Base-by-base conservation (phyloP, 1,140 invertebrate species). In the Agraylea sexmaculata region DNA sequence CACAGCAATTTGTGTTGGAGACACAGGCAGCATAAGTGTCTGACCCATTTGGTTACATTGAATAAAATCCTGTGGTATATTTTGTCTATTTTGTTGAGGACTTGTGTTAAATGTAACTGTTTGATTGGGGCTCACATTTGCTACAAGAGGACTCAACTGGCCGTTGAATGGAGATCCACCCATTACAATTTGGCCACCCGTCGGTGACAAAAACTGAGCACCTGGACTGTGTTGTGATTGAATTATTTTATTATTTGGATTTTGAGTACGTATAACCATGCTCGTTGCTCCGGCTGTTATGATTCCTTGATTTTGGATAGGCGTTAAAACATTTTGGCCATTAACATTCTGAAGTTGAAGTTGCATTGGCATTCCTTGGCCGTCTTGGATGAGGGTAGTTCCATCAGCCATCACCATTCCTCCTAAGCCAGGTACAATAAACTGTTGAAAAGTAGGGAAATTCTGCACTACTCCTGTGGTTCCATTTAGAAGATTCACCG, bases 281-380 rank as follows among this genome's bases (percentile, higher is more conserved):
- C 83, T 81, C 2, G 77, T 72, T 4, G 75, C 72, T 20, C 78
- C 74, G 1, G 77, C 68, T n/a, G 80, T 66, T 12, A 83, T 62
- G 32, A 84, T 74, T 42, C 74, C 75, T 38, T 80, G 73, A 50
- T 75, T 81, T 51, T 82, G 79, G 5, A 83, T 73, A 0, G 78
- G 79, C 2, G 80, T 81, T 21, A 83, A 57, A 22, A 84, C 77
- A 48, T 83, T 84, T 43, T 82, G 79, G 0, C 78, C 79, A 45
- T 82, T 81, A 4, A 85, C 80, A 41, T 84, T 83, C 51, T 85
- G 82, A 45, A 87, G 69, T 50, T 87, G 83, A 2, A 82, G 47
- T 40, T 81, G 79, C 71, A 82, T 74, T 0, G 77, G 77, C 38
- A 78, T 66, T 35, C 77, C 74, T 0, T 70, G 74, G 11, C 77